Percentiles rank a stretch among this genome's conserved stretches.
phyloP scores from a whole-genome alignment of 2,113 vertebrate genomes.

The Neopipo cinnamomea region DNA sequence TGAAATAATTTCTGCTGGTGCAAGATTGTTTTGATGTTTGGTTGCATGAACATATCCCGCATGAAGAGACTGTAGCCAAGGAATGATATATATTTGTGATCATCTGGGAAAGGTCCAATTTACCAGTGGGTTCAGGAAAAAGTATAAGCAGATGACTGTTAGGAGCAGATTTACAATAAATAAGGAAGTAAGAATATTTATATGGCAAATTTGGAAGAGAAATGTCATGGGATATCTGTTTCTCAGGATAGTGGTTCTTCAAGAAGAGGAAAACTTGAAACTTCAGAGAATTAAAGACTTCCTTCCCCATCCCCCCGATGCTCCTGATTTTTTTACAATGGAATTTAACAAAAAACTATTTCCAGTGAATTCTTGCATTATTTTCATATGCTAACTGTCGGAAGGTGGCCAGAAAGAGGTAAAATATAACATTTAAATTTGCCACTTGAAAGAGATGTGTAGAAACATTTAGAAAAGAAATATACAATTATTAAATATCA shows the following conservation, averaged over 20 bases:
- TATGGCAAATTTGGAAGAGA: neutral
- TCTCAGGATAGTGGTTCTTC: neutral
- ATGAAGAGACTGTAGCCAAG: neutral
- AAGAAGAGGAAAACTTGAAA: neutral
- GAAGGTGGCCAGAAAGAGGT: neutral
- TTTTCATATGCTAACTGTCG: neutral
- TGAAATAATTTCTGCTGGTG: neutral
- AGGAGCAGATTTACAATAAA: neutral
- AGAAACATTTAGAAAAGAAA: neutral
- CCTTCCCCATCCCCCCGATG: fast-evolving
- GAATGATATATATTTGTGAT: neutral
- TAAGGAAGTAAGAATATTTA: neutral
- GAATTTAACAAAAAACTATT: neutral
- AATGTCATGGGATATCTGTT: neutral
- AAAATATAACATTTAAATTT: neutral
- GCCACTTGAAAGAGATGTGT: neutral
- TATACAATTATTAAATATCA: neutral
- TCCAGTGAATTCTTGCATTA: neutral
- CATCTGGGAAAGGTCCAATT: neutral
- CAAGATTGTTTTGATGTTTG: neutral
- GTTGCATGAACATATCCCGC: neutral
- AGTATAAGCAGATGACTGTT: neutral
- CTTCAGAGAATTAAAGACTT: neutral
- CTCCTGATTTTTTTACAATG: neutral
- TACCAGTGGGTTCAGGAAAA: neutral